Evolutionary conservation across 2,888 invertebrate genomes (phyloP).

Genomic region (Prostheceraeus crozeri): DNA sequence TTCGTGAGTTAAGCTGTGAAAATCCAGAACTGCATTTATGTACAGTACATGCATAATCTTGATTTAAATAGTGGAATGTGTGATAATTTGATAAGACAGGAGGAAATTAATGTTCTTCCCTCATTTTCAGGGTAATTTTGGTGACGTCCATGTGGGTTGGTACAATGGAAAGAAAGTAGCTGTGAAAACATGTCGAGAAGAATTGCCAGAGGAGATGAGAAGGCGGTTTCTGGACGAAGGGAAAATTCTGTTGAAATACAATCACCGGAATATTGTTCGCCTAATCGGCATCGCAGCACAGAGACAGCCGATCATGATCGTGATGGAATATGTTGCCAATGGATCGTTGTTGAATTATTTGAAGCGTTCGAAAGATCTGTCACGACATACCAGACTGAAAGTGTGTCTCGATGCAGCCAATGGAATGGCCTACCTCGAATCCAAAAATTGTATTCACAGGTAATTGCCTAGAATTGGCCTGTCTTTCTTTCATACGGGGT

Average conservation of each 20-base stretch:
- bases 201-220: slow-evolving; percentile 12
- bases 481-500: too few species aligned
- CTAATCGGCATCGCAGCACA: slow-evolving; percentile 84
- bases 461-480: too few species aligned
- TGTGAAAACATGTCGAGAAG: slow-evolving; percentile 83
- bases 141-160: slow-evolving; percentile 86
- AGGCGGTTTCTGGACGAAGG: not conserved
- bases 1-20: too few species aligned
- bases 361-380: slow-evolving; percentile 69
- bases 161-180: slow-evolving; percentile 69
- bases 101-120: too few species aligned
- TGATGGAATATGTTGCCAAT: slow-evolving; percentile 88
- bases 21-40: too few species aligned
- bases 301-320: slow-evolving; percentile 96
- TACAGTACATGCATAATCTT: slow-evolving; percentile 5
- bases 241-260: not conserved
- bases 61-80: not conserved
- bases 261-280: slow-evolving; percentile 33
- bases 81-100: too few species aligned
- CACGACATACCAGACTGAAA: too few species aligned
- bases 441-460: slow-evolving; percentile 84
- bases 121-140: slow-evolving; percentile 90
- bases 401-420: slow-evolving; percentile 83
- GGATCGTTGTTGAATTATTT: slow-evolving; percentile 82
- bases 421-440: slow-evolving; percentile 89